Evolutionary conservation across 2,797 vertebrate genomes (phyloP).

Genomic region (Enteromius unitaeniatus): DNA sequence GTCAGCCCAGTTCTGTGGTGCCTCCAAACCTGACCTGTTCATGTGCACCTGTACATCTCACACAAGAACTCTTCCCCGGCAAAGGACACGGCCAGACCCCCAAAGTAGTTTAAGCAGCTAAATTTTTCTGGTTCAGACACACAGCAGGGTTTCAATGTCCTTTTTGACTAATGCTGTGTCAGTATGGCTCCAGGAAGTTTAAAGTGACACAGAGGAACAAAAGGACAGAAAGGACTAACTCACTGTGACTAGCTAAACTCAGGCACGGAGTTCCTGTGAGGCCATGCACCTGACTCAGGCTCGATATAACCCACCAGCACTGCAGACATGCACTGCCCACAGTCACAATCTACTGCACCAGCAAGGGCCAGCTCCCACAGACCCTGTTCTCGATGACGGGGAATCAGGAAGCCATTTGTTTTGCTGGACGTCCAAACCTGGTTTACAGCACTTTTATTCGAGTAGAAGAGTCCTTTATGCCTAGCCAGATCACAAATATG

Average conservation of each 20-base stretch:
- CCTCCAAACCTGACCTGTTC: background rate
- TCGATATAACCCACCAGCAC: constrained; percentile 72
- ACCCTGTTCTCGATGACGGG: background rate
- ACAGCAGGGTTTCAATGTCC: constrained; percentile 22
- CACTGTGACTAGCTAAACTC: constrained; percentile 43
- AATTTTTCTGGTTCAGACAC: background rate
- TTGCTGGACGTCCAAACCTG: constrained; percentile 10
- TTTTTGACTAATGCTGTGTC: constrained; percentile 25
- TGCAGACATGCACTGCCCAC: constrained; percentile 56
- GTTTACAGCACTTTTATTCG: constrained; percentile 39
- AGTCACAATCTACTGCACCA: constrained; percentile 25
- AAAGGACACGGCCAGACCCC: constrained; percentile 26
- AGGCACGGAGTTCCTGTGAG: constrained; percentile 15
- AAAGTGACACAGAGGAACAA: constrained; percentile 10
- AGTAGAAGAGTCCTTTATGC: background rate
- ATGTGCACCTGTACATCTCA: background rate
- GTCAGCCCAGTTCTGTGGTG: background rate
- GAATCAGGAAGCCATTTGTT: constrained; percentile 26
- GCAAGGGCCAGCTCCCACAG: constrained; percentile 21
- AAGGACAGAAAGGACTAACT: constrained; percentile 20
- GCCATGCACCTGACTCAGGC: constrained; percentile 52
- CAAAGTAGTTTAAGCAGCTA: background rate
- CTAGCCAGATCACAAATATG: background rate
- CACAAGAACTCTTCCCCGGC: constrained; percentile 6
- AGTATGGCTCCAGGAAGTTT: background rate